A percentile compares a stretch with the other conserved stretches of the same genome.
Evolutionary conservation across 2,888 invertebrate species (phyloP).

Genomic region (Iselma pallidipennis): DNA sequence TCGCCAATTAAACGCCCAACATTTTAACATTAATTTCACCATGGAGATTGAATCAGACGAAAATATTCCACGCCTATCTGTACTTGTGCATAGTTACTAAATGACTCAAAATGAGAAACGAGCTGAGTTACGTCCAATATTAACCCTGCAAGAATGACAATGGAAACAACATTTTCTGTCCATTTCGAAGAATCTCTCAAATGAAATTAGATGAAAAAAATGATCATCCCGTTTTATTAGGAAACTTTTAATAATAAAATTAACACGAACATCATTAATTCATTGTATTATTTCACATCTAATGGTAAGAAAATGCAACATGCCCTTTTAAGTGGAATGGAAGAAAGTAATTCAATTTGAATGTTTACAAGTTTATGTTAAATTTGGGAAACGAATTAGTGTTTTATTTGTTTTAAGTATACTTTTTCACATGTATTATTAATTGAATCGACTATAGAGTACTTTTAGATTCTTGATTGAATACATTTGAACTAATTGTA

Average conservation of each 20-base stretch:
- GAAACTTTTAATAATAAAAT: not conserved
- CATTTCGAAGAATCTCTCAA: not conserved
- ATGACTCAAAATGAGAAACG: slow-evolving; percentile 15
- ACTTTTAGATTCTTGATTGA: not conserved
- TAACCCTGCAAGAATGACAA: not conserved
- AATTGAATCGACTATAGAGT: not conserved
- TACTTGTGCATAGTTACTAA: slow-evolving; percentile 21
- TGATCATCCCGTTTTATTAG: not conserved
- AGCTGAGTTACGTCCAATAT: not conserved
- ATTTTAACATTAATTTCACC: slow-evolving; percentile 28
- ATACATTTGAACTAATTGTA: not conserved
- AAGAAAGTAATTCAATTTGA: no score
- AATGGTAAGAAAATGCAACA: no score
- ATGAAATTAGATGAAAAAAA: not conserved
- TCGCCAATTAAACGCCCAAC: slow-evolving; percentile 30
- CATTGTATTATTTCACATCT: no score
- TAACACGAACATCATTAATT: no score
- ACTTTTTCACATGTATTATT: not conserved
- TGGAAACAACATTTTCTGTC: not conserved
- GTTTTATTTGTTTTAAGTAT: not conserved
- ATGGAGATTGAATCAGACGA: slow-evolving; percentile 27
- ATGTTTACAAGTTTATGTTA: not conserved
- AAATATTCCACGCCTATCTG: slow-evolving; percentile 18
- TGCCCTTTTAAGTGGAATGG: no score
- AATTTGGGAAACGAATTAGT: not conserved